Percentiles rank a stretch among this genome's conserved stretches.
phyloP scores from a whole-genome alignment of 2,113 vertebrate species.

The Atractosteus spatula region DNA sequence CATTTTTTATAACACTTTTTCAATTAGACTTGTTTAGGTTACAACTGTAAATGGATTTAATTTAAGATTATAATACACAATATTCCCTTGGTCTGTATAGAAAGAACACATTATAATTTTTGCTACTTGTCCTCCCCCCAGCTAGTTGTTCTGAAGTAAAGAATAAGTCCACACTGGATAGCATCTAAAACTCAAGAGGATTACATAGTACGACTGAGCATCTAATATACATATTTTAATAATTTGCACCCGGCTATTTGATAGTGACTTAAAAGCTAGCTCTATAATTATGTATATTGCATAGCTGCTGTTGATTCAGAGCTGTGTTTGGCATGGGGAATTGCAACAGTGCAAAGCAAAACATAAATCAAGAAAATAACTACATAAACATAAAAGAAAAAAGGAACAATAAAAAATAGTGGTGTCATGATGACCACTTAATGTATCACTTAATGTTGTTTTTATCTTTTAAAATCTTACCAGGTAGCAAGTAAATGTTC shows the following conservation, averaged over 20 bases:
- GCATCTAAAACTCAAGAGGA: neutral
- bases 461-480: too few species aligned
- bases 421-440: too few species aligned
- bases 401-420: too few species aligned
- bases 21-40: too few species aligned
- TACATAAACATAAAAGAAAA: too few species aligned
- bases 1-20: too few species aligned
- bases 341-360: neutral
- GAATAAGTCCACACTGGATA: neutral
- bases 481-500: too few species aligned
- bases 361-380: neutral
- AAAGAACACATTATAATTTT: constrained; percentile 3
- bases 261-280: neutral
- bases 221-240: neutral
- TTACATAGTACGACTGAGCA: neutral
- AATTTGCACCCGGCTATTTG: neutral
- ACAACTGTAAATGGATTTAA: too few species aligned
- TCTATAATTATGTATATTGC: neutral
- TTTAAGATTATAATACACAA: too few species aligned
- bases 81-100: constrained; percentile 13
- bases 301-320: neutral
- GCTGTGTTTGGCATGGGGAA: neutral
- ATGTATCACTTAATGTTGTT: too few species aligned
- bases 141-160: constrained; percentile 2
- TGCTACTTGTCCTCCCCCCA: neutral